Evolutionary conservation across 1,140 invertebrate genomes (phyloP), one percentile per base, ranked within the genome.

Genomic region (Lithobius niger): DNA sequence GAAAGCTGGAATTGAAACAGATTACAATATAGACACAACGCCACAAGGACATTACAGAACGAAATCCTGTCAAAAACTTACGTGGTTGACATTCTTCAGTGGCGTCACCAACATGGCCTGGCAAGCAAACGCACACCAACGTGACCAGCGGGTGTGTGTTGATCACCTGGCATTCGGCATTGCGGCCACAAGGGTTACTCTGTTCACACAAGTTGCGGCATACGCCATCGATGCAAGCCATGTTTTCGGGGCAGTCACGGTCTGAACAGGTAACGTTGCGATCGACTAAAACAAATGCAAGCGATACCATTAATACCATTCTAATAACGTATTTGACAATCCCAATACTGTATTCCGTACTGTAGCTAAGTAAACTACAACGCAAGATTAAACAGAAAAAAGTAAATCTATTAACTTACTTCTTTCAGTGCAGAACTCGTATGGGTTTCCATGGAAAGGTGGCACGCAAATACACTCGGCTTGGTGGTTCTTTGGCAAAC

Each of bases 121-220:
- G 81, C 19, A 88, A 87, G 64, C 89, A 93, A 0, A 83, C 77
- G 62, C 90, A 94, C 13, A 88, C 76, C 85, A 93, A 88, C 0
- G 88, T 90, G 44, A 87, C 76, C 1, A 92, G 82, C 0, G 89
- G 88, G 19, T 82, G 67, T 1, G 86, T 84, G 13, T 83, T 78
- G 21, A 85, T 77, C 0, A 91, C 87, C 68, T 82, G 76, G 66
- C 90, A 94, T 42, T 79, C 76, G 0, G 88, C 80, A 52, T 64
- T 64, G 52, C 77, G 75, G 18, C 78, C 75, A 64, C 90, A 95
- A 0, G 89, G 89, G 59, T 83, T 77, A 26, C 90, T 71, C 0
- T 78, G 73, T 6, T 75, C 67, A 60, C 90, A 95, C 1, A 88
- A 88, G 68, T 92, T 81, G 55, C 84, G 79, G 63, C 90, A 95